phyloP scores from a whole-genome alignment of 2,113 vertebrate genomes.

The Larimichthys crocea region DNA sequence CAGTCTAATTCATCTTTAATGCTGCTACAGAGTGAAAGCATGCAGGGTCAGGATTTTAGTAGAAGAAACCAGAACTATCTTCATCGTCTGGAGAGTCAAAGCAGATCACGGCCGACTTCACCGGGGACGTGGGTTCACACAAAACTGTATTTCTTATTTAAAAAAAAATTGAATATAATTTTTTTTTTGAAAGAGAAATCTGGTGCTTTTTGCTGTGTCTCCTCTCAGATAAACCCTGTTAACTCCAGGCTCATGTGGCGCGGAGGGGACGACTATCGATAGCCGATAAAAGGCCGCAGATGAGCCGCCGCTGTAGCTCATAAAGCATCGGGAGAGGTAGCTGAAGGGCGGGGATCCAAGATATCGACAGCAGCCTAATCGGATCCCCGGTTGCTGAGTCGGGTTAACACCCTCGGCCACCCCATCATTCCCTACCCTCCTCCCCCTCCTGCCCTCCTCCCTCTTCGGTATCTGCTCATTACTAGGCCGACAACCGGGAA shows the following conservation, averaged over 20 bases:
- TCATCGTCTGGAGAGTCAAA: neutral
- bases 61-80: neutral
- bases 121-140: neutral
- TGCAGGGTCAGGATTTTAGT: neutral
- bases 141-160: neutral
- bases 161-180: neutral
- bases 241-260: neutral
- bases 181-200: neutral
- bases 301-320: slow-evolving; percentile 3
- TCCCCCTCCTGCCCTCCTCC: neutral
- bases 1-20: neutral
- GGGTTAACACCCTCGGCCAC: slow-evolving; percentile 17
- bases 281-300: slow-evolving; percentile 20
- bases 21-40: neutral
- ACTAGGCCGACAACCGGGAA: slow-evolving; percentile 55
- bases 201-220: neutral
- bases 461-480: slow-evolving; percentile 48
- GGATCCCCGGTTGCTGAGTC: slow-evolving; percentile 55
- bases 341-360: slow-evolving; percentile 9
- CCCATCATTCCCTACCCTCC: neutral
- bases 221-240: neutral
- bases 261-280: neutral
- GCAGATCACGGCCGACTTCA: neutral
- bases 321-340: slow-evolving; percentile 42
- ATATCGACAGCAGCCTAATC: slow-evolving; percentile 55